phyloP scores from a whole-genome alignment of 2,888 invertebrate genomes.

The Coremacera marginata region DNA sequence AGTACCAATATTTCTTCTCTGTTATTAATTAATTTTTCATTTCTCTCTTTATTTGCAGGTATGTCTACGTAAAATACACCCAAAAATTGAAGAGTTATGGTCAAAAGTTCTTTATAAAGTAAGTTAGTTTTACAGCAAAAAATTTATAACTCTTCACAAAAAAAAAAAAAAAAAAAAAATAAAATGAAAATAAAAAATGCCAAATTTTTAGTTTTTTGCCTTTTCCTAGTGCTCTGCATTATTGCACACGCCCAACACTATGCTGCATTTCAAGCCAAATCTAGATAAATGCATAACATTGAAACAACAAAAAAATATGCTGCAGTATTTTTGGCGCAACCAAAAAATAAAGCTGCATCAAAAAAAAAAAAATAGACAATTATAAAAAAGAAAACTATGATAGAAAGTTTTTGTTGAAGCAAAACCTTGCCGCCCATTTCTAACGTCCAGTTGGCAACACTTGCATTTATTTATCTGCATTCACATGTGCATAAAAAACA shows the following conservation, averaged over 20 bases:
- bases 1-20: no score
- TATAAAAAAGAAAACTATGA: not conserved
- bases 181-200: no score
- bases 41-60: no score
- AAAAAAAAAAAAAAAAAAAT: not conserved
- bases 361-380: not conserved
- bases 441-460: not conserved
- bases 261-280: not conserved
- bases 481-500: not conserved
- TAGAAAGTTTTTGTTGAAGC: not conserved
- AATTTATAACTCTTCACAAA: no score
- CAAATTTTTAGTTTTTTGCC: not conserved
- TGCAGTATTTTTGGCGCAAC: constrained; percentile 31
- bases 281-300: constrained; percentile 3
- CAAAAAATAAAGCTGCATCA: not conserved
- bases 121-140: no score
- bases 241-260: constrained; percentile 17
- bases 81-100: no score
- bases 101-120: no score
- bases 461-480: not conserved
- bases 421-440: not conserved
- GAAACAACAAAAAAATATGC: not conserved
- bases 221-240: constrained; percentile 8
- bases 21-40: no score
- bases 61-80: no score